Evolutionary conservation across 2,797 vertebrate genomes (phyloP), one percentile per base, ranked within the genome.

Genomic region (Lagodon rhomboides): DNA sequence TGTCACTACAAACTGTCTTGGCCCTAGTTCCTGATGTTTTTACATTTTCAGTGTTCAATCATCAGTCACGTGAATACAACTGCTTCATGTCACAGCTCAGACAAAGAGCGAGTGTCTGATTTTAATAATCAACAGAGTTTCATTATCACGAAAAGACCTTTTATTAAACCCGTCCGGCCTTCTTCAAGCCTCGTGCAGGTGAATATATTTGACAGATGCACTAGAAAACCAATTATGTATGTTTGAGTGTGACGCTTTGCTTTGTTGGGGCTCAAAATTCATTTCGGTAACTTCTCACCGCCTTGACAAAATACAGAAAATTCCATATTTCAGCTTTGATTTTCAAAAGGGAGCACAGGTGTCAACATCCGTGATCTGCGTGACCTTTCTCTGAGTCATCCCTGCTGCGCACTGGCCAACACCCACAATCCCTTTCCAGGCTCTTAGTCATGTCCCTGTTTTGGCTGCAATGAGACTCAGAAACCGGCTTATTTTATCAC

Each of bases 371-470:
- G 69, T 59, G 76, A 70, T 77, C 70, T 71, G 22, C 18, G 4
- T 82, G 76, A 85, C 79, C 84, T 86, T 81, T 59, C 53, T 38
- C 54, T 88, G 83, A 91, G 69, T 88, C 85, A 87, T 79, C 22
- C 43, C 63, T 75, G 79, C 77, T 58, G 3, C 69, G 71, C 16
- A 3, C 58, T 56, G 9, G 84, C 75, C 85, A 80, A 65, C 71
- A 46, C 63, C 51, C 70, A 84, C 63, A 74, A 84, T 69, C 53
- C 44, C 46, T 54, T 43, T 84, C 63, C 60, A n/a, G 78, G 51
- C 65, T 83, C 73, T 85, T 78, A 75, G 76, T 90, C 82, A 89
- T 75, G 58, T 59, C 46, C 47, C 38, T 49, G 22, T 78, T 83
- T 68, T 75, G 47, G 54, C 75, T 74, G 23, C 47, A 43, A 55